Conservation (phyloP, 2,113 vertebrate species). For the Trinectes maculatus region DNA sequence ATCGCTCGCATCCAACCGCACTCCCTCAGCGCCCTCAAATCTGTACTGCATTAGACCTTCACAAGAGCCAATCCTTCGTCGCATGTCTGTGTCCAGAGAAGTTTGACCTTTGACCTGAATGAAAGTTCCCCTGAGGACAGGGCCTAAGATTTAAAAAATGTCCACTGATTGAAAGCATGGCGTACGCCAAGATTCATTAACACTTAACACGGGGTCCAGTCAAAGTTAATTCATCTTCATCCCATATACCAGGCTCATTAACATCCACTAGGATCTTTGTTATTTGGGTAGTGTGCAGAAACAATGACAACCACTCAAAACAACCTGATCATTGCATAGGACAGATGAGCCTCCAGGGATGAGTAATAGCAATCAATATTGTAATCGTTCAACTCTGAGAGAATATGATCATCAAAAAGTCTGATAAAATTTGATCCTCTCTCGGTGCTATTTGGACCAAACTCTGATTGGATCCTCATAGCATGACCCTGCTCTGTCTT, state of each 20-base stretch:
- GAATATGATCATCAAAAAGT: slow-evolving; percentile 1
- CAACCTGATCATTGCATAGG: background rate
- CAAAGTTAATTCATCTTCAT: slow-evolving; percentile 24
- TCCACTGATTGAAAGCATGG: slow-evolving; percentile 42
- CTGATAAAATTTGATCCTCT: slow-evolving; percentile 10
- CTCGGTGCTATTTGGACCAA: background rate
- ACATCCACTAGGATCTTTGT: slow-evolving; percentile 23
- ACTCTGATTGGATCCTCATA: background rate
- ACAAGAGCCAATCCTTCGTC: slow-evolving; percentile 31
- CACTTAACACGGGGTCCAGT: slow-evolving; percentile 15
- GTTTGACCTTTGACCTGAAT: slow-evolving; percentile 33
- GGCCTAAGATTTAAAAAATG: slow-evolving; percentile 3
- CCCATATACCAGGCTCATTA: slow-evolving; percentile 25
- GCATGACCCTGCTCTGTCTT: slow-evolving; percentile 13
- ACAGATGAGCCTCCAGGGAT: background rate
- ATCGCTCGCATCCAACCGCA: slow-evolving; percentile 46
- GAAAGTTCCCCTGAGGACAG: slow-evolving; percentile 56
- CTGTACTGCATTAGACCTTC: slow-evolving; percentile 59
- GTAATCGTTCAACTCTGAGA: slow-evolving; percentile 22
- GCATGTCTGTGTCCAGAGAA: slow-evolving; percentile 38
- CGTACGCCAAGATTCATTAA: slow-evolving; percentile 41
- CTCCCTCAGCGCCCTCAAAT: slow-evolving; percentile 44
- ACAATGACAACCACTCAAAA: slow-evolving; percentile 25
- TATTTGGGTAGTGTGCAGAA: slow-evolving; percentile 28
- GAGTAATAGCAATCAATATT: slow-evolving; percentile 20